These are phyloP conservation scores for Physeter macrocephalus DNA, from an alignment of 2,113 vertebrate genomes.

Conservation along the genomic window DNA sequence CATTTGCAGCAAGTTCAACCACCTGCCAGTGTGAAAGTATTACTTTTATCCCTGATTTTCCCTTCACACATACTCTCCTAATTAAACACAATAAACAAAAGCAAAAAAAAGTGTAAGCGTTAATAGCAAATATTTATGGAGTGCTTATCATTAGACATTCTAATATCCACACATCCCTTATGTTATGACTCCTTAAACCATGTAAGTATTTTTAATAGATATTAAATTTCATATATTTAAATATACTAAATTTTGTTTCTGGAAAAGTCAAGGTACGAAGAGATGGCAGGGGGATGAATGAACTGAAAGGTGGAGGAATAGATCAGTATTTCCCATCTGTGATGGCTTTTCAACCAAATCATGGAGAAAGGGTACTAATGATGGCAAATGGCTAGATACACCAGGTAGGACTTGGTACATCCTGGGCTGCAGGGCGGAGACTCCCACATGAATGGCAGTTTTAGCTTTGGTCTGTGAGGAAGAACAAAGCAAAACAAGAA, in stretches of 20 bases:
- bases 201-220: neutral
- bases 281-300: neutral
- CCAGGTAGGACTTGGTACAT: neutral
- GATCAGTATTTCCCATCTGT: neutral
- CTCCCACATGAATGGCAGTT: neutral
- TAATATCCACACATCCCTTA: neutral
- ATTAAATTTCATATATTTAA: neutral
- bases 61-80: neutral
- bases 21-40: neutral
- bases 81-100: neutral
- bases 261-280: neutral
- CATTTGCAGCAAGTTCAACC: neutral
- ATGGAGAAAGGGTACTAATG: neutral
- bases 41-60: neutral
- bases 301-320: neutral
- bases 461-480: neutral
- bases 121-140: neutral
- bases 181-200: neutral
- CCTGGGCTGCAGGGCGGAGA: neutral
- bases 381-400: neutral
- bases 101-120: neutral
- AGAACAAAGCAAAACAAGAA: neutral
- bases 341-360: neutral
- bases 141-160: neutral
- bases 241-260: neutral